Base-by-base conservation (phyloP, 2,888 invertebrate species). In the Tillus elongatus region DNA sequence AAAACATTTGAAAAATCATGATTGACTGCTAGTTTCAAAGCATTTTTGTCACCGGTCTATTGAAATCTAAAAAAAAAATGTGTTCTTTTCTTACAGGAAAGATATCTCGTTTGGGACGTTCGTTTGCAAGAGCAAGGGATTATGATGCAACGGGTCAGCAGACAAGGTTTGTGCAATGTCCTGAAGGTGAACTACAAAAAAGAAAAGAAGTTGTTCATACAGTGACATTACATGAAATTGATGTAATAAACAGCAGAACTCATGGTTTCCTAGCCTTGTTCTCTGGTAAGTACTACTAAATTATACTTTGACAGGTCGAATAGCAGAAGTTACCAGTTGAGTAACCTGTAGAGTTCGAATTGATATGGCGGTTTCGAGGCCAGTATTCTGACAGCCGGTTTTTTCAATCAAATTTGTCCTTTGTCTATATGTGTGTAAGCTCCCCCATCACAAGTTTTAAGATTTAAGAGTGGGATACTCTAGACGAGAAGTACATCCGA, bases 181-280 rank as follows among this genome's bases (percentile, higher is more conserved):
- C 98, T 0, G 96, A 97, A 56, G 98, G 98, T 0, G 98, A 98
- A 64, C 70, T 98, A 6, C 97, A 98, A 69, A 98, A 98, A 59
- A 77, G 97, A 13, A 95, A 96, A 61, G 92, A 97, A 69, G 93
- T 88, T 0, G 93, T 96, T 0, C 97, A 98, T 61, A 98, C 96
- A 0, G 97, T 98, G 0, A 93, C 93, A 0, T 68, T 98, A n/a
- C 98, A 99, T 61, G 98, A 99, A 63, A 92, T 98, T 36, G 98
- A 98, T 62, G 98, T 98, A 3, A 98, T 99, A 58, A 99, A 98
- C 63, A 95, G 93, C 28, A 75, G 98, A 45, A 93, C 96, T 0
- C 96, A 98, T 60, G 98, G 98, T 0, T 98, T 97, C 60, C 66
- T 98, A 13, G 97, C 98, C 0, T 69, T 99, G 0, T 98, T 98